Evolutionary conservation across 2,797 vertebrate genomes (phyloP).

Genomic region (Takifugu rubripes): DNA sequence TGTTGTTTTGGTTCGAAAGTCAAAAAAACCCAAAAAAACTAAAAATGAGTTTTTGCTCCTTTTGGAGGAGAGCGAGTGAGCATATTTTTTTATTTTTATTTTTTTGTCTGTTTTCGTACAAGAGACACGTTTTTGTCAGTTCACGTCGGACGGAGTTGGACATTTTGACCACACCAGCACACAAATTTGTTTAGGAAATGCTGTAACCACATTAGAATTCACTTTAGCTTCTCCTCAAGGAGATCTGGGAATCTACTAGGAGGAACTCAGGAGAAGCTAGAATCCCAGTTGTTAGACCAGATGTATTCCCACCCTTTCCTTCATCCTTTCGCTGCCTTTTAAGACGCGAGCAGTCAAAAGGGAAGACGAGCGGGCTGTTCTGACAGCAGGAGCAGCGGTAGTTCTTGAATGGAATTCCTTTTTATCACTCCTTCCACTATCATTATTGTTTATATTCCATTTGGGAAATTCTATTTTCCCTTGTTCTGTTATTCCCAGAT

Average conservation of each 20-base stretch:
- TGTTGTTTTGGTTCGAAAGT: too few species aligned
- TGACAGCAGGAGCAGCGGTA: constrained; percentile 9
- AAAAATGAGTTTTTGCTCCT: too few species aligned
- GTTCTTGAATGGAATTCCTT: constrained; percentile 49
- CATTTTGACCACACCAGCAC: constrained; percentile 21
- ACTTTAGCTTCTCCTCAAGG: constrained; percentile 18
- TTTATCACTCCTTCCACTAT: constrained; percentile 54
- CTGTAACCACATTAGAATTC: constrained; percentile 25
- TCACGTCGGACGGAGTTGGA: neutral
- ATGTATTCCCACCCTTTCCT: constrained; percentile 22
- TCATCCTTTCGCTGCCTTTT: neutral
- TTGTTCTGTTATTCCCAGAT: constrained; percentile 37
- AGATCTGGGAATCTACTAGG: constrained; percentile 34
- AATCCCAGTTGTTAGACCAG: constrained; percentile 24
- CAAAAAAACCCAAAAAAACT: too few species aligned
- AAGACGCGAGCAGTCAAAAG: neutral
- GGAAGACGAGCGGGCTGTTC: constrained; percentile 7
- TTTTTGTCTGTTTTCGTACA: constrained; percentile 1
- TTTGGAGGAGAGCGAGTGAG: neutral
- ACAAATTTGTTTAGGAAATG: constrained; percentile 25
- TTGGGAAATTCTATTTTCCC: constrained; percentile 35
- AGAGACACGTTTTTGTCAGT: too few species aligned
- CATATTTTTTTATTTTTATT: too few species aligned
- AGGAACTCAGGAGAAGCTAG: constrained; percentile 23
- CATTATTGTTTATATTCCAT: constrained; percentile 40